These are phyloP conservation scores for Caenorhabditis sinica DNA, from an alignment of 2,888 invertebrate genomes.

Conservation along the genomic window DNA sequence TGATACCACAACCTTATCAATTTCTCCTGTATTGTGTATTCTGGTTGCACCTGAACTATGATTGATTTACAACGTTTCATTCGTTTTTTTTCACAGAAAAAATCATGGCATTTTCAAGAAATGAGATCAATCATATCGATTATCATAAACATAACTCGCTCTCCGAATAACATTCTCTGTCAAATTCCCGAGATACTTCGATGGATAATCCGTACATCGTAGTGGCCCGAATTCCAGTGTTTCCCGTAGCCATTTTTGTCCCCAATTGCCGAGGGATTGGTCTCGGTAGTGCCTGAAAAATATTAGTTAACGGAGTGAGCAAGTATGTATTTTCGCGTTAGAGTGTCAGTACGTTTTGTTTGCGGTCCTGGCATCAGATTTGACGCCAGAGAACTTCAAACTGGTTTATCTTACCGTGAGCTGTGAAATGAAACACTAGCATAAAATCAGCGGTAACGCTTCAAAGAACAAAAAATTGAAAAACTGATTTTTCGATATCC, in stretches of 20 bases:
- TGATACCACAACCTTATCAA: neutral
- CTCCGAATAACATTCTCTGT: slow-evolving; percentile 39
- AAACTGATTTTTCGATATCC: too few species aligned
- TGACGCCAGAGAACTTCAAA: too few species aligned
- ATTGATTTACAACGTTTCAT: slow-evolving; percentile 19
- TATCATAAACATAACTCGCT: slow-evolving; percentile 10
- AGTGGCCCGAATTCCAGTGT: slow-evolving; percentile 27
- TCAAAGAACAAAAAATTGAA: too few species aligned
- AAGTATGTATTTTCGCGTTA: too few species aligned
- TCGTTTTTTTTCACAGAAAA: neutral
- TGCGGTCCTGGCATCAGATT: too few species aligned
- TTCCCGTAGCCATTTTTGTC: slow-evolving; percentile 12
- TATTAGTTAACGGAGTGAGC: too few species aligned
- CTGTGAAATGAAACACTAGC: too few species aligned
- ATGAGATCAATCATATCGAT: slow-evolving; percentile 1
- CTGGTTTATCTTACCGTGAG: too few species aligned
- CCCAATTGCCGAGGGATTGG: slow-evolving; percentile 33
- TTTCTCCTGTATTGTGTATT: neutral
- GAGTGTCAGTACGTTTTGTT: too few species aligned
- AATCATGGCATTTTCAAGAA: neutral
- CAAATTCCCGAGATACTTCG: slow-evolving; percentile 3
- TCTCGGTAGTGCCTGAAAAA: slow-evolving; percentile 45
- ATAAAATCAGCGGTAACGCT: too few species aligned
- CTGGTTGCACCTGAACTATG: neutral
- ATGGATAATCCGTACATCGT: slow-evolving; percentile 31